Evolutionary conservation across 2,888 invertebrate species (phyloP).

Genomic region (Andrena haemorrhoa): DNA sequence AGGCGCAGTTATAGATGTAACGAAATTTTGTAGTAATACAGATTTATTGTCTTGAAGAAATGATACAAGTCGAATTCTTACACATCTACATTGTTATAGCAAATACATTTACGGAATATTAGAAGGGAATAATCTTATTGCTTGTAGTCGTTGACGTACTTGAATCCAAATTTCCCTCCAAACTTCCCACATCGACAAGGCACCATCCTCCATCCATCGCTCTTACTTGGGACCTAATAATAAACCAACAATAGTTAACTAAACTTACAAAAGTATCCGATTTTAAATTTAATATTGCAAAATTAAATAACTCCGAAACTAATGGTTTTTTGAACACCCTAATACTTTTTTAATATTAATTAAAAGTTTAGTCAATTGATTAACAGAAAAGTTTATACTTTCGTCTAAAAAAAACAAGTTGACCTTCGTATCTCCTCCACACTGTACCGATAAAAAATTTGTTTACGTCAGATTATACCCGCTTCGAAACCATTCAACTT

Average conservation of each 20-base stretch:
- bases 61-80: neutral
- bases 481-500: too few relatives aligned
- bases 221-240: neutral
- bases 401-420: too few relatives aligned
- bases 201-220: neutral
- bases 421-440: too few relatives aligned
- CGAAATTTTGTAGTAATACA: neutral
- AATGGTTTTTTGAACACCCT: neutral
- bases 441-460: too few relatives aligned
- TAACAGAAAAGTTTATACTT: too few relatives aligned
- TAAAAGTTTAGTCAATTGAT: too few relatives aligned
- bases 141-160: neutral
- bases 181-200: slow-evolving; percentile 1
- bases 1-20: neutral
- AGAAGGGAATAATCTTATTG: neutral
- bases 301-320: neutral
- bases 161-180: neutral
- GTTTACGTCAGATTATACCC: too few relatives aligned
- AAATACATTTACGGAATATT: neutral
- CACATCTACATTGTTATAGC: neutral
- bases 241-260: neutral
- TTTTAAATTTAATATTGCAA: neutral
- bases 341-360: neutral
- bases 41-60: neutral
- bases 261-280: neutral